Percentiles rank a stretch among this genome's conserved stretches.
Evolutionary conservation across 2,113 vertebrate species (phyloP).

Genomic region (Galeopterus variegatus): DNA sequence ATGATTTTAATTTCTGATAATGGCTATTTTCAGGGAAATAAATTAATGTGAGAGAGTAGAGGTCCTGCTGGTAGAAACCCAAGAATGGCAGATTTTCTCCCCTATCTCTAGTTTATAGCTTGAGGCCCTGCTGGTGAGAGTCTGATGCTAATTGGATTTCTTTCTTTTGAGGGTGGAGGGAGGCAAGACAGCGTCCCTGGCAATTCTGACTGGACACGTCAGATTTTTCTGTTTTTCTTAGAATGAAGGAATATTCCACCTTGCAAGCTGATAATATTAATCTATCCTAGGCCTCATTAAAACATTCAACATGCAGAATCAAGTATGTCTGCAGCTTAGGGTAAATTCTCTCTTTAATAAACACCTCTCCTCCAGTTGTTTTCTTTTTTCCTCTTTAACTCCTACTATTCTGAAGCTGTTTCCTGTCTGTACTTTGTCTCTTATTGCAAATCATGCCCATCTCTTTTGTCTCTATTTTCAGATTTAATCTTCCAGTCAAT

Average conservation of each 20-base stretch:
- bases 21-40: background rate
- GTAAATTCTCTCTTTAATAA: background rate
- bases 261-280: background rate
- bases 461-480: background rate
- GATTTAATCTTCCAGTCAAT: background rate
- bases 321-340: background rate
- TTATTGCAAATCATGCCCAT: background rate
- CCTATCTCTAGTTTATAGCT: background rate
- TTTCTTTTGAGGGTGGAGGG: background rate
- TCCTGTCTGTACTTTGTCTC: background rate
- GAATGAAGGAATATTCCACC: background rate
- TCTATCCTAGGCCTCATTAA: background rate
- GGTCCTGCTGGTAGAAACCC: background rate
- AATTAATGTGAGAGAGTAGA: background rate
- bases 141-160: conserved; percentile 36
- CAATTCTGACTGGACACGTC: background rate
- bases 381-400: background rate
- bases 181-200: background rate
- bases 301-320: background rate
- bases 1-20: background rate
- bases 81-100: background rate
- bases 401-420: background rate
- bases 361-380: background rate
- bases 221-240: background rate
- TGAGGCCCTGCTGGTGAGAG: background rate